Evolutionary conservation across 2,113 vertebrate genomes (phyloP).

Genomic region (Synchiropus splendidus): DNA sequence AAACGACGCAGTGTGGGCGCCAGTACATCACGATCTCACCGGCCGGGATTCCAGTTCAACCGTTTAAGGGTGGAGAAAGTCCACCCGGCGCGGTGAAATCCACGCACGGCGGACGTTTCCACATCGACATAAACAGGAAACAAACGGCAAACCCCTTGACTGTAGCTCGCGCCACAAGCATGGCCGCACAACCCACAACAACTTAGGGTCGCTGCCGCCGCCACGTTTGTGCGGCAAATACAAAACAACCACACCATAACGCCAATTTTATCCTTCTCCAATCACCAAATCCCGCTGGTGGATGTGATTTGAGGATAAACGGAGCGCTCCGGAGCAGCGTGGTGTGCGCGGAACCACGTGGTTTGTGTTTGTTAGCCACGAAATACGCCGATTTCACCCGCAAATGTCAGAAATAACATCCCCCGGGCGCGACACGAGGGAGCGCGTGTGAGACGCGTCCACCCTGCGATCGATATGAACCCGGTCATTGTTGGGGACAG

Average conservation of each 20-base stretch:
- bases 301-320: slow-evolving; percentile 29
- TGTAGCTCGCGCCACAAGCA: slow-evolving; percentile 66
- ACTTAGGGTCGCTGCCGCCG: slow-evolving; percentile 39
- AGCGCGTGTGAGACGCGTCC: no score
- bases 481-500: no score
- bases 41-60: background rate
- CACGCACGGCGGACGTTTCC: background rate
- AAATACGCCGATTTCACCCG: slow-evolving; percentile 65
- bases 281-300: background rate
- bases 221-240: slow-evolving; percentile 3
- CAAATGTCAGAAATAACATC: slow-evolving; percentile 43
- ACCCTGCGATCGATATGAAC: background rate
- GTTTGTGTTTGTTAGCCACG: slow-evolving; percentile 81
- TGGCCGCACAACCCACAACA: slow-evolving; percentile 73
- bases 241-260: background rate
- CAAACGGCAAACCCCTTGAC: slow-evolving; percentile 37
- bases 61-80: background rate
- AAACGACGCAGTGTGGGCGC: slow-evolving; percentile 57
- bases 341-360: slow-evolving; percentile 80
- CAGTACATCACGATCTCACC: slow-evolving; percentile 5
- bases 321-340: slow-evolving; percentile 57
- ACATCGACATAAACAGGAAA: slow-evolving; percentile 20
- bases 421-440: no score
- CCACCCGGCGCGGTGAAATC: background rate
- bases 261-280: no score